Evolutionary conservation across 2,797 vertebrate species (phyloP).

Genomic region (Pseudotriccus pelzelni): DNA sequence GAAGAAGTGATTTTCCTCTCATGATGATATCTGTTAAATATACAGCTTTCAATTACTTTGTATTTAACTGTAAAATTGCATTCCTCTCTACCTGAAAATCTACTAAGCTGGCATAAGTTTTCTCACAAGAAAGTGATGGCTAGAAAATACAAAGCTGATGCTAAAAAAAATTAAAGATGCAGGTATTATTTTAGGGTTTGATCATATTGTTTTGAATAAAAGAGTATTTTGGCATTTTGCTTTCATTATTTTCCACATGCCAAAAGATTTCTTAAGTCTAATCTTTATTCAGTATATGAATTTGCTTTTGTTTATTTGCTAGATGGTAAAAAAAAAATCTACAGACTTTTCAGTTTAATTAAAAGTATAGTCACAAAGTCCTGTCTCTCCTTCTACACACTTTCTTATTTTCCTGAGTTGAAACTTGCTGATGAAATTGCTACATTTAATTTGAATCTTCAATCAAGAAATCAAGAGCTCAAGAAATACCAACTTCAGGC

Average conservation of each 20-base stretch:
- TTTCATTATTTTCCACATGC: not conserved
- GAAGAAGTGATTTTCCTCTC: not conserved
- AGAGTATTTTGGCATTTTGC: not conserved
- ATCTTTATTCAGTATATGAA: not conserved
- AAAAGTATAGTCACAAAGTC: not conserved
- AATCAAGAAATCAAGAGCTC: not conserved
- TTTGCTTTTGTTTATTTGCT: not conserved
- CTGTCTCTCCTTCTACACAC: not conserved
- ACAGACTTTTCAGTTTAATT: not conserved
- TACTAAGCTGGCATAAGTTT: not conserved
- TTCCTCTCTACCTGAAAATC: not conserved
- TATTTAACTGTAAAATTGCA: not conserved
- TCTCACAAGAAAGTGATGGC: not conserved
- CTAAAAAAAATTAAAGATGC: not conserved
- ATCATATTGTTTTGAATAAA: not conserved
- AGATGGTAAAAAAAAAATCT: not conserved
- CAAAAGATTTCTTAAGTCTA: not conserved
- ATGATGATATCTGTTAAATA: not conserved
- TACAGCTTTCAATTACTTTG: not conserved
- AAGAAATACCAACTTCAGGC: not conserved
- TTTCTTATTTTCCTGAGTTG: not conserved
- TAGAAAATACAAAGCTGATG: not conserved
- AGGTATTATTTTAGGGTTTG: not conserved
- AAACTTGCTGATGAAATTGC: not conserved
- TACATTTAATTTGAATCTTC: not conserved